These are phyloP conservation scores for Bhutanitis thaidina DNA, from an alignment of 2,888 invertebrate genomes.

Conservation along the genomic window DNA sequence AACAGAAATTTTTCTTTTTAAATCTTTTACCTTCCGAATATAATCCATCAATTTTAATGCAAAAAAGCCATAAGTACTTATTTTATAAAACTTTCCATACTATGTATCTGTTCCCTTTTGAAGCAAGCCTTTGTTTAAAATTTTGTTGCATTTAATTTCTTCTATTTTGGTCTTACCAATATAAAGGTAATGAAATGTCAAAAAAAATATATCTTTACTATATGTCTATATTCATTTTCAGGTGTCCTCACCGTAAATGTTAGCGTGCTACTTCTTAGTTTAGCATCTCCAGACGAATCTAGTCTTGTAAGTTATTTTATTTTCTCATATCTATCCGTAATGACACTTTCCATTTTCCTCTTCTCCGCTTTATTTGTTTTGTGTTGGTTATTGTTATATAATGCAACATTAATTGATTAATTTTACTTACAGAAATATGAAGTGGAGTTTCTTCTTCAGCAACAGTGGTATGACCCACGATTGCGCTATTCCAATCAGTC, in stretches of 20 bases:
- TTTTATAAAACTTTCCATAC: background rate
- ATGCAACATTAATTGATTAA: background rate
- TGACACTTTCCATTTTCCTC: background rate
- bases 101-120: background rate
- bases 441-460: constrained; percentile 95
- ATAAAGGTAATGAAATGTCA: background rate
- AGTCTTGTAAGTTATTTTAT: constrained; percentile 89
- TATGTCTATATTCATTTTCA: constrained; percentile 68
- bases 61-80: constrained; percentile 5
- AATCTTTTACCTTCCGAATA: too few relatives aligned
- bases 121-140: constrained; percentile 10
- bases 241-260: constrained; percentile 96
- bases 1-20: too few relatives aligned
- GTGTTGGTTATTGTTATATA: background rate
- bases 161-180: background rate
- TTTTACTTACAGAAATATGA: constrained; percentile 91
- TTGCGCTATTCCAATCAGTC: constrained; percentile 93
- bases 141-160: constrained; percentile 13
- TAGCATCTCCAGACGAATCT: constrained; percentile 97
- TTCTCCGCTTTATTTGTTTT: constrained; percentile 2
- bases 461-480: constrained; percentile 96
- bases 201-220: too few relatives aligned
- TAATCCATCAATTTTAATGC: background rate
- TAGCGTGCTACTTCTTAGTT: constrained; percentile 94
- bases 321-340: constrained; percentile 16